A percentile compares a stretch with the other conserved stretches of the same genome.
Evolutionary conservation across 2,888 invertebrate species (phyloP).

Genomic region (Arrhopalites spinosus): DNA sequence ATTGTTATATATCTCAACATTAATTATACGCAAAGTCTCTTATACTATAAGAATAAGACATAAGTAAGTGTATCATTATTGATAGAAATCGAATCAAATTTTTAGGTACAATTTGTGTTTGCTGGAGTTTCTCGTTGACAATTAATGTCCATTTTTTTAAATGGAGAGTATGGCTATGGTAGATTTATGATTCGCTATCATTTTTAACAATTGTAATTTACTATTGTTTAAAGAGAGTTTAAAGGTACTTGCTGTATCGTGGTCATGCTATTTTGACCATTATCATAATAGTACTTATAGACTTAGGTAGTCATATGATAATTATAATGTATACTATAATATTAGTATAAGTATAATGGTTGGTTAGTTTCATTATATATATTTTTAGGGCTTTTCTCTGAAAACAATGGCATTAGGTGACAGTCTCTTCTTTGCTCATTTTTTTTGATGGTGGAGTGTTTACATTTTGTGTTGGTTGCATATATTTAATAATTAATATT

Average conservation of each 20-base stretch:
- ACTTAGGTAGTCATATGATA: background rate
- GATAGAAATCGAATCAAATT: no score
- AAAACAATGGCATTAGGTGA: slow-evolving; percentile 37
- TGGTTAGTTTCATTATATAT: slow-evolving; percentile 20
- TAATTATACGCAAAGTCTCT: no score
- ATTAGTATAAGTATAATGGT: slow-evolving; percentile 14
- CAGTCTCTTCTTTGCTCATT: slow-evolving; percentile 38
- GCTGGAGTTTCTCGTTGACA: no score
- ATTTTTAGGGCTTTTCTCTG: slow-evolving; percentile 14
- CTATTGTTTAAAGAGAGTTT: background rate
- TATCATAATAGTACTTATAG: background rate
- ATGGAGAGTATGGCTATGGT: no score
- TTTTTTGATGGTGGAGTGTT: slow-evolving; percentile 34
- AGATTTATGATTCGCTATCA: no score
- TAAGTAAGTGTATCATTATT: no score
- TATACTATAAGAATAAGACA: no score
- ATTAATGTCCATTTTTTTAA: no score
- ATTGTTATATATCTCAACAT: no score
- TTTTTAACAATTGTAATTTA: background rate
- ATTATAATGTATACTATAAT: background rate
- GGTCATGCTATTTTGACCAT: background rate
- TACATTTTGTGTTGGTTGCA: background rate
- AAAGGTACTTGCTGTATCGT: slow-evolving; percentile 19
- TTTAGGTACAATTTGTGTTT: no score
- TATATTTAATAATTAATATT: background rate